Evolutionary conservation across 2,797 vertebrate genomes (phyloP), one percentile per base, ranked within the genome.

Genomic region (Hephaestus fuliginosus): DNA sequence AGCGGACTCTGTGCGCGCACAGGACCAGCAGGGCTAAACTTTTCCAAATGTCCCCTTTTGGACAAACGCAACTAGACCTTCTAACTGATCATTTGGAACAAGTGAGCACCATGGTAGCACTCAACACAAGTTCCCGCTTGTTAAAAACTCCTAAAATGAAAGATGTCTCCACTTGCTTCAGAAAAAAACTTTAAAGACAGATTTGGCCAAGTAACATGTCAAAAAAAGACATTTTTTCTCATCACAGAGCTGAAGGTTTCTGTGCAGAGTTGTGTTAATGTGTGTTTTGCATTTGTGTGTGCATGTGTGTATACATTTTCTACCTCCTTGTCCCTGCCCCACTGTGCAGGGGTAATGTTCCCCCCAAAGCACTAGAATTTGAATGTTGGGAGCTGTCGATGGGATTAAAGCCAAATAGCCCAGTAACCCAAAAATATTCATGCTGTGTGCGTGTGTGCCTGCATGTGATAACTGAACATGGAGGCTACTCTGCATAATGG

Each of bases 371-470:
- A 30, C 1, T 30, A 57, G 20, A 55, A 46, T 62, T 15, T 62
- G 28, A 55, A 41, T 55, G 25, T 39, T 72, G 4, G 28, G 11
- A 56, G 53, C 58, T 69, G 49, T 22, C 20, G 41, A 67, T 53
- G n/a, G 53, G 36, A 73, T 36, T n/a, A 49, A 0, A 66, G 56
- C 75, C 67, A 58, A 58, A 58, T 51, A 75, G 57, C 62, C 58
- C 18, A 71, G 25, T 62, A 81, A 78, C 57, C 74, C 73, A 17
- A 46, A 82, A 82, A 41, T 51, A 15, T 39, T 55, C 28, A 12
- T 22, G 58, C 10, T 9, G 41, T 7, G 5, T 61, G 36, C 3
- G n/a, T 43, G 52, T 5, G 14, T 46, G 53, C 15, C 14, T 18
- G 10, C 25, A 44, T 14, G 46, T 13, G 56, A 41, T 74, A 66